Conservation (phyloP, 1,140 invertebrate species). For the Heliconius hermathena region DNA sequence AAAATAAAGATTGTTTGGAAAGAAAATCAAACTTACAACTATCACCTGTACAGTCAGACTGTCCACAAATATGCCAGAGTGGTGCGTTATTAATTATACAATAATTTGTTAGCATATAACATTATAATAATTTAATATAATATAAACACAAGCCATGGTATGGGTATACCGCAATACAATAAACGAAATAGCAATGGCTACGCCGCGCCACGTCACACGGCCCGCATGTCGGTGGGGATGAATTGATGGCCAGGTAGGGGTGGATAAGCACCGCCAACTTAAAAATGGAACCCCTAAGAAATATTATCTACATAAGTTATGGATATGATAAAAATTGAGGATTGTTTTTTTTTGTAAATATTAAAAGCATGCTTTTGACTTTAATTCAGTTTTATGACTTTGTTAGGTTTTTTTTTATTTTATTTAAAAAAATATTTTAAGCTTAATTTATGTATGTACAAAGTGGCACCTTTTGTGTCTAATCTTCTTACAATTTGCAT, state of each 20-base stretch:
- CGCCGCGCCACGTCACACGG: conserved; percentile 44
- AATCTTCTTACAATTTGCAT: conserved; percentile 59
- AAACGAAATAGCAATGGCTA: conserved; percentile 57
- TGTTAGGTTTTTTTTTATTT: background rate
- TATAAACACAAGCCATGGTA: background rate
- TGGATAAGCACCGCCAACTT: conserved; percentile 47
- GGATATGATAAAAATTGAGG: background rate
- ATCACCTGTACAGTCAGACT: too few relatives aligned
- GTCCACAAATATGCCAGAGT: too few relatives aligned
- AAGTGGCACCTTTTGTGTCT: conserved; percentile 21
- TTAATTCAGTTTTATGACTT: background rate
- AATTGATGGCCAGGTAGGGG: conserved; percentile 71
- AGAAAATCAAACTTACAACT: too few relatives aligned
- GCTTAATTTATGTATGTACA: background rate
- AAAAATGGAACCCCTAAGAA: conserved; percentile 56
- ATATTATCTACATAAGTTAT: conserved; percentile 14
- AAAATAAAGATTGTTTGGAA: too few relatives aligned
- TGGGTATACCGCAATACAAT: conserved; percentile 38
- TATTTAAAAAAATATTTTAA: background rate
- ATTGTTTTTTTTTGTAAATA: background rate
- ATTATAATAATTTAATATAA: background rate
- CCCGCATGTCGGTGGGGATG: conserved; percentile 65
- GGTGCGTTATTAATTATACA: too few relatives aligned
- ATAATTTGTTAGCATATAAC: too few relatives aligned
- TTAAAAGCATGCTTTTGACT: background rate